phyloP scores from a whole-genome alignment of 2,113 vertebrate species.

The Scalopus aquaticus region DNA sequence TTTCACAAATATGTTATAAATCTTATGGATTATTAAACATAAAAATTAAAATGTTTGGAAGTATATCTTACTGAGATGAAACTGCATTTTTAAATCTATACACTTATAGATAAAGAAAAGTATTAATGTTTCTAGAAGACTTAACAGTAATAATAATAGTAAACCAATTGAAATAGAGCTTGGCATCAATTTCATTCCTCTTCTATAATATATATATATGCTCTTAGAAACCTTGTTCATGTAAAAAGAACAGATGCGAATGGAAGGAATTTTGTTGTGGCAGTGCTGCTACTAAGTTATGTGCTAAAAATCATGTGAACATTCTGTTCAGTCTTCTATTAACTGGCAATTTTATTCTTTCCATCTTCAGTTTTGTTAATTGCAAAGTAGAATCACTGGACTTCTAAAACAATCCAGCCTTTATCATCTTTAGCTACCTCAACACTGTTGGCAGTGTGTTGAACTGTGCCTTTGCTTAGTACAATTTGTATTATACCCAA shows the following conservation, averaged over 20 bases:
- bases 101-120: neutral
- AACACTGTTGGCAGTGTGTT: rapidly evolving
- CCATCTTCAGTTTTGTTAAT: neutral
- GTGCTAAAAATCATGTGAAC: neutral
- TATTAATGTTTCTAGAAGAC: neutral
- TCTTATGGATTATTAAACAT: constrained; percentile 25
- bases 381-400: neutral
- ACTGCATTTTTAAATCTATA: neutral
- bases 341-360: neutral
- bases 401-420: neutral
- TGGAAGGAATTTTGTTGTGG: neutral
- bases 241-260: neutral
- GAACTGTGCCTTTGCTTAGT: neutral
- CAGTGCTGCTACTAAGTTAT: neutral
- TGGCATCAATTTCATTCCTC: neutral
- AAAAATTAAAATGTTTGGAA: neutral
- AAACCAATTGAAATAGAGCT: neutral
- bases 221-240: neutral
- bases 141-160: neutral
- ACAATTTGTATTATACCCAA: neutral
- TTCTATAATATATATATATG: neutral
- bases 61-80: constrained; percentile 7
- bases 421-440: neutral
- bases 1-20: neutral
- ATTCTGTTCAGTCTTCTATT: neutral